Conservation (phyloP, 2,113 vertebrate species). For the Gymnarchus niloticus region DNA sequence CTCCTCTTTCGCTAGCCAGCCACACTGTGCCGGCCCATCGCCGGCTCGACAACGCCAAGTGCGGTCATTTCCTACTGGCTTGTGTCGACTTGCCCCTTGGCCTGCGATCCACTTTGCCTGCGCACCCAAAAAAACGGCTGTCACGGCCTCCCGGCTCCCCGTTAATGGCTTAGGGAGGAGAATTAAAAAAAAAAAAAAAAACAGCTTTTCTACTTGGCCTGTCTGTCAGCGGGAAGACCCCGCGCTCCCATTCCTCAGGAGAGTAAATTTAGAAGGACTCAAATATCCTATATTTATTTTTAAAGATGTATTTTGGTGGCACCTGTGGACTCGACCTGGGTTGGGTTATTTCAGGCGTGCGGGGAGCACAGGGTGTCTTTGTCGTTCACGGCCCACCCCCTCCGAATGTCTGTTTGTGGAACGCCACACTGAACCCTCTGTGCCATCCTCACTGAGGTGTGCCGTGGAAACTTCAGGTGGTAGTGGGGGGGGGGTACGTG, state of each 20-base stretch:
- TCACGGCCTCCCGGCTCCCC: not conserved
- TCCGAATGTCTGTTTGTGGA: not conserved
- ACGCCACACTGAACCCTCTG: not conserved
- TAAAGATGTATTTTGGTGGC: slow-evolving; percentile 19
- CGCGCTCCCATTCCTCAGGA: not conserved
- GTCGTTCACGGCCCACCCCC: not conserved
- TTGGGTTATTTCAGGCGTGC: slow-evolving; percentile 6
- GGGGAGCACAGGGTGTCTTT: slow-evolving; percentile 11
- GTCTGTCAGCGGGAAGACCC: not conserved
- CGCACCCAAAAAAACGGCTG: not conserved
- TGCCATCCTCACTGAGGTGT: not conserved
- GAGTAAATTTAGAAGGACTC: not conserved
- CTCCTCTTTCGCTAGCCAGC: not conserved
- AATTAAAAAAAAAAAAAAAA: not conserved
- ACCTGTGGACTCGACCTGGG: not conserved
- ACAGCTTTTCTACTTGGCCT: not conserved
- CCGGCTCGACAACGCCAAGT: not conserved
- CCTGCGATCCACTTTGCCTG: not conserved
- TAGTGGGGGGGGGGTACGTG: not conserved
- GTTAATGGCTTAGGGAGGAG: not conserved
- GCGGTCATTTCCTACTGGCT: not conserved
- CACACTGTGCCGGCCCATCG: not conserved
- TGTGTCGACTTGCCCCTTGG: not conserved
- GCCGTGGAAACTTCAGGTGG: slow-evolving; percentile 9
- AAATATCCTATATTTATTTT: slow-evolving; percentile 5